Evolutionary conservation across 2,888 invertebrate genomes (phyloP).

Genomic region (Keiferia lycopersicella): DNA sequence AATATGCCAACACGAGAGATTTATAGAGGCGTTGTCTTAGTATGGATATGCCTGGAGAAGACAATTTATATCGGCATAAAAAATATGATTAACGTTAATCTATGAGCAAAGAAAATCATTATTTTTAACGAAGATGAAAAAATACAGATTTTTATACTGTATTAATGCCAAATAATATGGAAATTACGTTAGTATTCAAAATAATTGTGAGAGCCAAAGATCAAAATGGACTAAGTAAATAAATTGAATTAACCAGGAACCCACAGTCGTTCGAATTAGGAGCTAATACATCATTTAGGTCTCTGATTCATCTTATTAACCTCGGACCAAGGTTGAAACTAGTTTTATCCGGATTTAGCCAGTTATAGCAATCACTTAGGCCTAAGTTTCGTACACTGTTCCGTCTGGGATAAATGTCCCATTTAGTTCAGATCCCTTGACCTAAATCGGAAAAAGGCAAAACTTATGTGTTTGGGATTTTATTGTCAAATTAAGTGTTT

Average conservation of each 20-base stretch:
- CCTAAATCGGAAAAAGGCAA: conserved; percentile 18
- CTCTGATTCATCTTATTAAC: background rate
- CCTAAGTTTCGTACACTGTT: conserved; percentile 15
- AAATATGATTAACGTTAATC: too few species aligned
- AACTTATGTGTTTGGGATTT: conserved; percentile 13
- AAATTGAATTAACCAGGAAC: too few species aligned
- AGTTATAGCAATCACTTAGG: conserved; percentile 19
- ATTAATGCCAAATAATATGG: too few species aligned
- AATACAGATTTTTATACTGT: too few species aligned
- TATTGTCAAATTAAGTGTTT: conserved; percentile 10
- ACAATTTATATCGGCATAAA: background rate
- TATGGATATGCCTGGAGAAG: background rate
- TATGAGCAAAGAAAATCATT: too few species aligned
- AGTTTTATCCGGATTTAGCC: background rate
- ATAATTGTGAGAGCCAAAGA: too few species aligned
- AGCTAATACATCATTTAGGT: too few species aligned
- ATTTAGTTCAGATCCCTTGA: conserved; percentile 17
- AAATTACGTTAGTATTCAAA: too few species aligned
- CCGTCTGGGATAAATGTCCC: conserved; percentile 15
- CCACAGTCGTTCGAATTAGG: too few species aligned
- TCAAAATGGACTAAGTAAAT: too few species aligned
- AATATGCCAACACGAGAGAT: background rate
- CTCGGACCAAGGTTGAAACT: conserved; percentile 2
- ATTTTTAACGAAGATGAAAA: too few species aligned
- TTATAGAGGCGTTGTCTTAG: background rate